Base-by-base conservation (phyloP, 1,140 invertebrate genomes). In the Trichomalopsis sarcophagae region DNA sequence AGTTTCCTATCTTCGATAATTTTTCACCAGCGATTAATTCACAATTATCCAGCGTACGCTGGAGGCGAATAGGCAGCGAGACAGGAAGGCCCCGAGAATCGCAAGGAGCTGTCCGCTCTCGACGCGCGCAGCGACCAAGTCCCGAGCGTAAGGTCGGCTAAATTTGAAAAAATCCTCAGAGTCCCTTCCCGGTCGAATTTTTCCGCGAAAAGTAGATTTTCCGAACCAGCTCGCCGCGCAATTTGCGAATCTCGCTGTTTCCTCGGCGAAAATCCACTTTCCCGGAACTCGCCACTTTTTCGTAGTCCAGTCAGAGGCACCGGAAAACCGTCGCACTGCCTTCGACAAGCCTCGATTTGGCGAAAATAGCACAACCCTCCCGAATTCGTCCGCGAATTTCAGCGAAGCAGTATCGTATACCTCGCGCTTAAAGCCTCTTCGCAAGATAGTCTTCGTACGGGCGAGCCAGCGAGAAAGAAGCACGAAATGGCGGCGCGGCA, bases 401-500 rank as follows among this genome's bases (percentile, higher is more conserved):
- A 7, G n/a, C 55, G 55, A 13, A 14, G 10, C 10, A 14, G 10
- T 13, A 11, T 14, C 47, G 6, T 21, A 62, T 21, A 62, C 55
- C 55, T 62, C 17, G 14, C 17, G 14, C 21, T 7, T n/a, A 62
- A 62, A 62, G 55, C 17, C 55, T 62, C 55, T n/a, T 62, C 55
- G 6, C 55, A 50, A 62, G 17, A 62, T 17, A 55, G 13, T 55
- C 50, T n/a, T n/a, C 55, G 17, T 62, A n/a, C 55, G 55, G 23
- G 69, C 82, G 44, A 84, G 27, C 75, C 40, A 69, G 33, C 75
- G 62, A 77, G 76, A 84, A 84, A 79, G 82, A 80, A 74, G 77
- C 83, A 84, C 83, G 83, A 84, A 84, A 84, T 84, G 83, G 83
- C 83, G 83, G 83, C 83, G 23, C 55, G 55, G 55, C 55, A 62